Evolutionary conservation across 2,113 vertebrate genomes (phyloP).

Genomic region (Rhipidura dahli): DNA sequence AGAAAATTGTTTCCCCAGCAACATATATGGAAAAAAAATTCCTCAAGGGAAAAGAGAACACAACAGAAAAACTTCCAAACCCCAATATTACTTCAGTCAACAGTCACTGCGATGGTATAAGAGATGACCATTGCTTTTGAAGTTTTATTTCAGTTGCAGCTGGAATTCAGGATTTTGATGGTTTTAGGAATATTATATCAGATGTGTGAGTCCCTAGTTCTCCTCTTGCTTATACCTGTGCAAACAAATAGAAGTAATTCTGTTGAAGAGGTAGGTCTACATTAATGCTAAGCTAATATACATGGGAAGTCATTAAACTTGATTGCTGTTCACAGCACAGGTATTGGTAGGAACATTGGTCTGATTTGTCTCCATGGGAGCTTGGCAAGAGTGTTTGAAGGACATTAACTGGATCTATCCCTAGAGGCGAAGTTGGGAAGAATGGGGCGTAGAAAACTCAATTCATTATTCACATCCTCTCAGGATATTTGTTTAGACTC

Average conservation of each 20-base stretch:
- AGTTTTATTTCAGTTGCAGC: neutral
- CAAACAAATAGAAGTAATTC: slow-evolving; percentile 7
- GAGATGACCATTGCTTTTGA: neutral
- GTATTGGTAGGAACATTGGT: neutral
- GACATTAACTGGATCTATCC: slow-evolving; percentile 21
- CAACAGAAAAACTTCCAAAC: no score
- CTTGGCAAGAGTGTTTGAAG: neutral
- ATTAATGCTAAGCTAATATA: neutral
- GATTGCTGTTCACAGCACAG: neutral
- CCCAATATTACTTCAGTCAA: neutral
- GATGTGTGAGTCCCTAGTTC: neutral
- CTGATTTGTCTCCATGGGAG: neutral
- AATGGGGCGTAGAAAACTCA: neutral
- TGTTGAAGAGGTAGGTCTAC: neutral
- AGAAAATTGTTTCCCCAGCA: no score
- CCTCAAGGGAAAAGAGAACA: no score
- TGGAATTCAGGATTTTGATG: slow-evolving; percentile 25
- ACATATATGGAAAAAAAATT: no score
- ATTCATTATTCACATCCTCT: slow-evolving; percentile 15
- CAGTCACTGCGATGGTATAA: neutral
- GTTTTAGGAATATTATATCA: slow-evolving; percentile 36
- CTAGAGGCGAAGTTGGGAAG: slow-evolving; percentile 30
- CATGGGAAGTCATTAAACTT: slow-evolving; percentile 45
- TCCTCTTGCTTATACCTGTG: neutral
- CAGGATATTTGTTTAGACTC: slow-evolving; percentile 45